Evolutionary conservation across 2,113 vertebrate species (phyloP), one percentile per base, ranked within the genome.

Genomic region (Sprattus sprattus): DNA sequence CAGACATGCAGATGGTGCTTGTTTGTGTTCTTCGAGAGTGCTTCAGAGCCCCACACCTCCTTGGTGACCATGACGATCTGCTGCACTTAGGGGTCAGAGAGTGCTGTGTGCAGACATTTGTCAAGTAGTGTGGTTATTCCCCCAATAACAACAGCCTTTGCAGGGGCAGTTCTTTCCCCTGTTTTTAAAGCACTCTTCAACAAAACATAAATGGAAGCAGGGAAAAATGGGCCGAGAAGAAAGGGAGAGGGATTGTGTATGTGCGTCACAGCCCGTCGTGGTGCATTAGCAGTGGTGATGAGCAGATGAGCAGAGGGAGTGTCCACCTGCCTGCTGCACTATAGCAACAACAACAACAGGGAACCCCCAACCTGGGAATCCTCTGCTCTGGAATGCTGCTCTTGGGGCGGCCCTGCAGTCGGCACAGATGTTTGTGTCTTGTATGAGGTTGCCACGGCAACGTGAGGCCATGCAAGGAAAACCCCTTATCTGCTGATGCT

Each of bases 401-500:
- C 71, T 78, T 39, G 71, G 44, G 32, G 71, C 71, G 71, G 71
- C 90, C 86, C 16, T 2, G 87, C 87, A 93, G 92, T 85, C 90
- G 85, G 88, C 85, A 89, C 92, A 92, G 90, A 89, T 96, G 93
- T 94, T 96, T 97, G 92, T 94, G 88, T 94, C 91, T 93, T 91
- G 91, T 93, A 93, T 92, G 87, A 52, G 90, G 94, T 96, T 93
- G 87, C 92, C 88, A 47, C 83, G 93, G 93, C 88, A 87, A 96
- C 93, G 44, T 85, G 89, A 90, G 94, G 89, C 86, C 85, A 60
- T 52, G 81, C 82, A 88, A 94, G 93, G 95, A 94, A 94, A 96
- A 88, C 87, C 93, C 93, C 94, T 86, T 93, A 91, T 92, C 92
- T 92, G 90, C 89, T 92, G 92, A 91, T 89, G 92, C 89, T 85